Conservation (phyloP, 2,888 invertebrate genomes). For the Saturnia japonica region DNA sequence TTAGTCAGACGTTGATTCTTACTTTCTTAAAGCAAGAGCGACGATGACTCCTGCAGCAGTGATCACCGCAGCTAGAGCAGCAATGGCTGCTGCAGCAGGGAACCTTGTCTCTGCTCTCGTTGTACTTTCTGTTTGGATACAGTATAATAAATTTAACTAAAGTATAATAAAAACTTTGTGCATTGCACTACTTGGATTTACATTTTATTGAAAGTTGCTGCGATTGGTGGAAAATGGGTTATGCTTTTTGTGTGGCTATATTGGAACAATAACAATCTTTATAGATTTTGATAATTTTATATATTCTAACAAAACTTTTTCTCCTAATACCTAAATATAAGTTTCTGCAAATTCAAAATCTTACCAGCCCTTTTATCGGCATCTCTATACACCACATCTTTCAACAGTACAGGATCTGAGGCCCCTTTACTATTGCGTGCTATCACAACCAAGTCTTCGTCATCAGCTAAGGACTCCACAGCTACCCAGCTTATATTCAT, state of each 20-base stretch:
- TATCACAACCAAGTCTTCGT: slow-evolving; percentile 63
- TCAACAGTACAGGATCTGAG: slow-evolving; percentile 66
- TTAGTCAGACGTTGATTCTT: slow-evolving; percentile 20
- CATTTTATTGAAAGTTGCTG: too few relatives aligned
- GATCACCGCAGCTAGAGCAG: slow-evolving; percentile 61
- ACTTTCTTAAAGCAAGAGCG: slow-evolving; percentile 55
- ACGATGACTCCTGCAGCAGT: slow-evolving; percentile 62
- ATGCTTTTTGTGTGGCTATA: neutral
- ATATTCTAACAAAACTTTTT: neutral
- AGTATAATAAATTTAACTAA: neutral
- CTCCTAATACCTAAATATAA: neutral
- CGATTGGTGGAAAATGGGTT: too few relatives aligned
- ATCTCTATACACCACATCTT: slow-evolving; percentile 66
- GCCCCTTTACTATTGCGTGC: slow-evolving; percentile 70
- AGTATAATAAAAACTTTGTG: neutral
- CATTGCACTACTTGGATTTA: too few relatives aligned
- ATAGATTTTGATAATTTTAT: neutral
- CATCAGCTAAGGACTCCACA: slow-evolving; percentile 55
- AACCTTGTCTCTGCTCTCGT: slow-evolving; percentile 56
- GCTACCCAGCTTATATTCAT: slow-evolving; percentile 67
- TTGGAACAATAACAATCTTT: too few relatives aligned
- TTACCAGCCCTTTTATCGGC: slow-evolving; percentile 68
- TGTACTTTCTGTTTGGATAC: slow-evolving; percentile 54
- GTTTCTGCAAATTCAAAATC: slow-evolving; percentile 14
- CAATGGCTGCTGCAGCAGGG: slow-evolving; percentile 65